phyloP scores from a whole-genome alignment of 2,888 invertebrate species.

The Scaptomyza caliginosa region DNA sequence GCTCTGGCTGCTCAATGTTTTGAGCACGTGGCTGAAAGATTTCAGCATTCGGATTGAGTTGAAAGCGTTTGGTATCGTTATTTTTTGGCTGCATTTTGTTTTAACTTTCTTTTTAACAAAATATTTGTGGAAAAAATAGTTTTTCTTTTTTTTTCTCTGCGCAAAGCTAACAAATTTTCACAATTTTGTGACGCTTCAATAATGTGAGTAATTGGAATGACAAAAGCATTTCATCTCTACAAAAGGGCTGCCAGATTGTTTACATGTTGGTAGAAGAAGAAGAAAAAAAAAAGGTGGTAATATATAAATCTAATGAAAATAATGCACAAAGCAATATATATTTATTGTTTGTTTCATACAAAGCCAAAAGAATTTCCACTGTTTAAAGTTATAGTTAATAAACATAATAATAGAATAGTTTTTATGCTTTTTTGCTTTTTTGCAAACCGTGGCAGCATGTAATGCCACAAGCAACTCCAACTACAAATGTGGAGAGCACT shows the following conservation, averaged over 20 bases:
- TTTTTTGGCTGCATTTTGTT: background rate
- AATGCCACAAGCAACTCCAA: background rate
- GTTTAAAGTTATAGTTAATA: background rate
- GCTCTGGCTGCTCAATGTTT: background rate
- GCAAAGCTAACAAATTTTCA: background rate
- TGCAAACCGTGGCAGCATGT: background rate
- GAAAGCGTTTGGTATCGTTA: background rate
- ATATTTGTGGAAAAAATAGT: background rate
- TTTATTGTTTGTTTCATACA: too few relatives aligned
- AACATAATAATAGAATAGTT: background rate
- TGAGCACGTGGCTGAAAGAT: background rate
- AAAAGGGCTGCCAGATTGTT: background rate
- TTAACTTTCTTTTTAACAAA: background rate
- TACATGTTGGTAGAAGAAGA: too few relatives aligned
- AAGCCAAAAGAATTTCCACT: background rate
- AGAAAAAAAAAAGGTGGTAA: too few relatives aligned
- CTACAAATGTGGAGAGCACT: conserved; percentile 3
- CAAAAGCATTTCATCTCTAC: background rate
- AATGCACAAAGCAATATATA: too few relatives aligned
- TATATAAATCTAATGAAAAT: too few relatives aligned
- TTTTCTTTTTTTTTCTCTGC: background rate
- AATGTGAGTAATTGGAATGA: background rate
- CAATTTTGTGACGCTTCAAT: background rate
- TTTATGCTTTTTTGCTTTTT: background rate
- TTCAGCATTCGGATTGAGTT: background rate